These are phyloP conservation scores for Dugesia japonica DNA, from an alignment of 2,888 invertebrate genomes.

Conservation along the genomic window DNA sequence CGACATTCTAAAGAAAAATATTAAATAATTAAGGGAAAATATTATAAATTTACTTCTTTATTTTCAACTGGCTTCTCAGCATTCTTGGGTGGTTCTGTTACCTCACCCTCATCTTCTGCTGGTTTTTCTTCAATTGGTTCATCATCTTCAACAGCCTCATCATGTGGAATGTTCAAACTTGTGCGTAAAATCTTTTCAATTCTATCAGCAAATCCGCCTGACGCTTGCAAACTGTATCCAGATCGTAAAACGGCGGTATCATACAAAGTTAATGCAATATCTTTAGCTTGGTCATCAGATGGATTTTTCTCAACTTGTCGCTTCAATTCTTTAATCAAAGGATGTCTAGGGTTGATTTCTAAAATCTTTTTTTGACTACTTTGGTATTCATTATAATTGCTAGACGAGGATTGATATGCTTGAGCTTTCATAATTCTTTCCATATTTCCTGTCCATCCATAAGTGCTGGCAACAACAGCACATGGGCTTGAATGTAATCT, in stretches of 20 bases:
- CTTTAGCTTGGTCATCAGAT: conserved; percentile 61
- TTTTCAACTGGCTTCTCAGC: background rate
- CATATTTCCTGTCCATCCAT: conserved; percentile 99
- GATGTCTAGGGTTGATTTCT: conserved; percentile 92
- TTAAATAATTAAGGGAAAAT: background rate
- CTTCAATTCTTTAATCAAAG: conserved; percentile 74
- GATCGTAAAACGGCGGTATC: conserved; percentile 67
- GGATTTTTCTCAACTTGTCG: conserved; percentile 54
- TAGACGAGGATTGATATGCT: conserved; percentile 84
- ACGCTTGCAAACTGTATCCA: conserved; percentile 75
- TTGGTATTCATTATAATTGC: conserved; percentile 53
- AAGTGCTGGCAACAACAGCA: conserved; percentile 82
- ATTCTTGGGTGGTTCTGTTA: background rate
- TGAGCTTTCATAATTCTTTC: conserved; percentile 73
- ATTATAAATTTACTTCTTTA: background rate
- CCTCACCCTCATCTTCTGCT: conserved; percentile 7
- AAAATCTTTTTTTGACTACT: conserved; percentile 64
- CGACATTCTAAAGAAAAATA: background rate
- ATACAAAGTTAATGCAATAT: conserved; percentile 67
- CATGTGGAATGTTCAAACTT: conserved; percentile 45
- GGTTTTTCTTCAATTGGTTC: conserved; percentile 22
- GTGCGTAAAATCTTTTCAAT: conserved; percentile 70
- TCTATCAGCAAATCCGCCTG: conserved; percentile 69
- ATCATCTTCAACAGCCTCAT: conserved; percentile 28
- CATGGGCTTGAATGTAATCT: conserved; percentile 77